These are phyloP conservation scores for Oncorhynchus clarkii DNA, from an alignment of 2,113 vertebrate species.

Conservation along the genomic window DNA sequence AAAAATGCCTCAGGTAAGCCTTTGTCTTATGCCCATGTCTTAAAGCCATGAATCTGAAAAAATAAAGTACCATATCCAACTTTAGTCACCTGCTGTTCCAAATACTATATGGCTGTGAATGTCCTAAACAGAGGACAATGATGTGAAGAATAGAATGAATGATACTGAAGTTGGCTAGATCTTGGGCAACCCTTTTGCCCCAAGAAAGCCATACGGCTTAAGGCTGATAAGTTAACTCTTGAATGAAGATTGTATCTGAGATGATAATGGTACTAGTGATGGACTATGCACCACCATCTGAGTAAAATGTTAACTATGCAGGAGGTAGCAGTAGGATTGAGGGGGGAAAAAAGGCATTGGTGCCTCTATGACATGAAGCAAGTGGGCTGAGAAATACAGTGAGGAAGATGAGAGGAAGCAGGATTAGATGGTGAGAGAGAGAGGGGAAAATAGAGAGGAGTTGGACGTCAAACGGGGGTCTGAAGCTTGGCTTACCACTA, in stretches of 20 bases:
- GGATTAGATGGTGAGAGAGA: conserved; percentile 45
- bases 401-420: conserved; percentile 17
- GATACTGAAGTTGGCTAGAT: neutral
- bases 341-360: neutral
- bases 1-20: conserved; percentile 30
- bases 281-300: too few species aligned
- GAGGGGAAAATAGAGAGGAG: conserved; percentile 30
- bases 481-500: conserved; percentile 55
- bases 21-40: too few species aligned
- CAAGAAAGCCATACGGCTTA: neutral
- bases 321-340: neutral
- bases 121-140: neutral
- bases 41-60: neutral
- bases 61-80: neutral
- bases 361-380: conserved; percentile 32
- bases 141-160: neutral
- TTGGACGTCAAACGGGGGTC: conserved; percentile 40
- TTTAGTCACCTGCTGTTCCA: neutral
- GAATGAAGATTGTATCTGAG: neutral
- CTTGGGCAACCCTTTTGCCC: neutral
- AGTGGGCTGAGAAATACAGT: conserved; percentile 42
- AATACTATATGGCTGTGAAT: neutral
- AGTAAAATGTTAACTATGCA: neutral
- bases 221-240: neutral
- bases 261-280: neutral